Conservation (phyloP, 2,888 invertebrate genomes). For the Tetranychus truncatus region DNA sequence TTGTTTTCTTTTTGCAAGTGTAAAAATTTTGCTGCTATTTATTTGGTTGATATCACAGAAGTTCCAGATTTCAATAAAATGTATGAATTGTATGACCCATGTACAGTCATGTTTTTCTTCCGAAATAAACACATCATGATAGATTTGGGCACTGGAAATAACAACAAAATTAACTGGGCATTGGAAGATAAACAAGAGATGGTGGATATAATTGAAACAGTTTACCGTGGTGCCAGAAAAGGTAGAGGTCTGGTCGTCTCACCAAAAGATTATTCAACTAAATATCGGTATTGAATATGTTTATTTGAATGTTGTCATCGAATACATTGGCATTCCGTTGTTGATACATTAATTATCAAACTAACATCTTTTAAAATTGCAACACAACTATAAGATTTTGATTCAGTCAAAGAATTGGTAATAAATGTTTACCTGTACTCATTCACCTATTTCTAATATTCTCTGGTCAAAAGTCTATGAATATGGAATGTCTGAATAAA, state of each 20-base stretch:
- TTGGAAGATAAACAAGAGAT: slow-evolving; percentile 96
- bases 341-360: too few species aligned
- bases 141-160: slow-evolving; percentile 95
- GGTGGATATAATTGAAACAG: slow-evolving; percentile 96
- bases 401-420: too few species aligned
- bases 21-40: slow-evolving; percentile 94
- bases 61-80: slow-evolving; percentile 99
- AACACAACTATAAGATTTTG: too few species aligned
- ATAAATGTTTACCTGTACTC: too few species aligned
- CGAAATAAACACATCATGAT: slow-evolving; percentile 99
- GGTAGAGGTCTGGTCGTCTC: slow-evolving; percentile 98
- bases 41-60: slow-evolving; percentile 88
- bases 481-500: too few species aligned
- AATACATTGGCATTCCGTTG: neutral
- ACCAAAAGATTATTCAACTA: slow-evolving; percentile 98
- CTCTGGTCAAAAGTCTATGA: too few species aligned
- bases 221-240: slow-evolving; percentile 91
- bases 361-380: too few species aligned
- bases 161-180: slow-evolving; percentile 98
- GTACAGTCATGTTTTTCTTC: slow-evolving; percentile 99
- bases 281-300: slow-evolving; percentile 66
- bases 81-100: slow-evolving; percentile 97
- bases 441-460: too few species aligned
- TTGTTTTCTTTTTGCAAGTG: slow-evolving; percentile 36
- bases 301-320: neutral